These are phyloP conservation scores for Hemitrygon akajei DNA, from an alignment of 2,797 vertebrate genomes.

Conservation along the genomic window DNA sequence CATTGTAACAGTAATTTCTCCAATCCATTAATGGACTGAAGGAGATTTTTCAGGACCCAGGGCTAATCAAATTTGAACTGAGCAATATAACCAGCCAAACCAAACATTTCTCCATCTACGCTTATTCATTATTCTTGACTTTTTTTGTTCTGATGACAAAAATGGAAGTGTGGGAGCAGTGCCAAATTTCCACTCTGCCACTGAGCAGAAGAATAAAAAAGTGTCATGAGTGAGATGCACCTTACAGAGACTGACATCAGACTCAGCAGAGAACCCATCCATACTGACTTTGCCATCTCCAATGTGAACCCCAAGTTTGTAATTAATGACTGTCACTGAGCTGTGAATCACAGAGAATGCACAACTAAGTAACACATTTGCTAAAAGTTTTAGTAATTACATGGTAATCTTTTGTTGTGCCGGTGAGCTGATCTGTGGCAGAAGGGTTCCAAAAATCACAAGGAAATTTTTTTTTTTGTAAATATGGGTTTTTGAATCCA, in stretches of 20 bases:
- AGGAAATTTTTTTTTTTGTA: background rate
- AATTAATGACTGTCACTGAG: background rate
- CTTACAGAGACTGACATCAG: background rate
- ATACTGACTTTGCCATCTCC: background rate
- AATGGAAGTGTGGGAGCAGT: background rate
- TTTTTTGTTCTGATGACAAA: background rate
- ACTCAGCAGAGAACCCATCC: too few relatives aligned
- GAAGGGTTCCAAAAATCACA: background rate
- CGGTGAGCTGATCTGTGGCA: background rate
- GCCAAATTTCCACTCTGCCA: background rate
- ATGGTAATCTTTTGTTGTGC: background rate
- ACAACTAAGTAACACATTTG: background rate
- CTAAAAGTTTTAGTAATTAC: background rate
- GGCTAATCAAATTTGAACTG: slow-evolving; percentile 10
- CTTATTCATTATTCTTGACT: background rate
- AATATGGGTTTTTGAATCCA: background rate
- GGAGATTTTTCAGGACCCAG: background rate
- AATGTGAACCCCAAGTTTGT: background rate
- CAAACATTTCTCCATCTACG: background rate
- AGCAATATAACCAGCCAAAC: background rate
- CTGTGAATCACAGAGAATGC: background rate
- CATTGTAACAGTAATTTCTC: slow-evolving; percentile 15
- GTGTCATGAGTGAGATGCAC: background rate
- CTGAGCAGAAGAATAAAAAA: background rate
- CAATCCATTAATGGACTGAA: slow-evolving; percentile 10